A percentile compares a stretch with the other conserved stretches of the same genome.
phyloP scores from a whole-genome alignment of 35 echinoderm and acorn worm genomes.

The Nesometra sesokonis region DNA sequence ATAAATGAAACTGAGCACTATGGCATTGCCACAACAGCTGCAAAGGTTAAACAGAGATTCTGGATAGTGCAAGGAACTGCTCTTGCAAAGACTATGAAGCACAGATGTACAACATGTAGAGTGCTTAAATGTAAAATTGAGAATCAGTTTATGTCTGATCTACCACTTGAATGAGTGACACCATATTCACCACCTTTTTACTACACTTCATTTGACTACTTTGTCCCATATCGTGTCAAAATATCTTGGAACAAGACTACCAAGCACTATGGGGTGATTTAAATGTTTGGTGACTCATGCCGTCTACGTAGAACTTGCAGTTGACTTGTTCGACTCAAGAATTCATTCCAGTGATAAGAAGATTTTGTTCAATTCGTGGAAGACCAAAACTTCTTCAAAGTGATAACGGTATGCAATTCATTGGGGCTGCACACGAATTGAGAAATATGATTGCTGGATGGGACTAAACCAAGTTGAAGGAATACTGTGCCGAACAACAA shows the following conservation, averaged over 20 bases:
- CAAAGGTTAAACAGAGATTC: conserved; percentile 16
- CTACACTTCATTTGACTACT: conserved; percentile 37
- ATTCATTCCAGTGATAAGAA: conserved; percentile 38
- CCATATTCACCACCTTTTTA: conserved; percentile 35
- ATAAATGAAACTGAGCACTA: conserved; percentile 1
- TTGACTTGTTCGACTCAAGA: conserved; percentile 50
- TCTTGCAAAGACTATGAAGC: conserved; percentile 32
- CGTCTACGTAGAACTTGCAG: conserved; percentile 38
- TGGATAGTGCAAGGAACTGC: conserved; percentile 20
- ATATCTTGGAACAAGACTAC: conserved; percentile 21
- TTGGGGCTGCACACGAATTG: neutral
- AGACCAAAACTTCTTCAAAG: neutral
- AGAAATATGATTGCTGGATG: neutral
- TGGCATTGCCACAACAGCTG: conserved; percentile 26
- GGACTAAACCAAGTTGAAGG: neutral
- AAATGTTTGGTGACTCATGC: conserved; percentile 35
- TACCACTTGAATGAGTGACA: conserved; percentile 17
- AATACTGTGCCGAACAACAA: too few species aligned
- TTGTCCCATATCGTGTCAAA: conserved; percentile 32
- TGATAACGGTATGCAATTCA: conserved; percentile 5
- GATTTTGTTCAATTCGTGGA: conserved; percentile 33
- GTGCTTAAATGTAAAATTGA: conserved; percentile 14
- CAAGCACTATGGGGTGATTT: conserved; percentile 51
- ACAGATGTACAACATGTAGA: conserved; percentile 27
- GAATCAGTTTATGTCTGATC: conserved; percentile 39